Base-by-base conservation (phyloP, 1,140 invertebrate species). In the Eubasilissa regina region DNA sequence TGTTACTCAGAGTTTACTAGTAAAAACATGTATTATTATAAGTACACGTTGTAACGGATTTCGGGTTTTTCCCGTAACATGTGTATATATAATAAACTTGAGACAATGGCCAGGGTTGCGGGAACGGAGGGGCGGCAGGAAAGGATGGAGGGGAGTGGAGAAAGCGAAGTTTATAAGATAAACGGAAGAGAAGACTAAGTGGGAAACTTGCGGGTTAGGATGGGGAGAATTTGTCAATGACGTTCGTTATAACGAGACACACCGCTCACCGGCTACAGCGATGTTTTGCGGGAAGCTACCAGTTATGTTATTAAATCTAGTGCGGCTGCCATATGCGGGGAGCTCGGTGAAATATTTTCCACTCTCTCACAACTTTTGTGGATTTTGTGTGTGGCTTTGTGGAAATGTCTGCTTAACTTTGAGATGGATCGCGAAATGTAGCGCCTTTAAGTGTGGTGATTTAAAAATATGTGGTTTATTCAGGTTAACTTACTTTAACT, bases 101-200 rank as follows among this genome's bases (percentile, higher is more conserved):
- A 66, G 62, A 66, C 62, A 66, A 66, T 66, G 62, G 44, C 35
- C 62, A 13, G 4, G 12, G 21, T 21, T 11, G 19, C 13, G 25
- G 19, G 58, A 9, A 35, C 13, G 43, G 13, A n/a, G 17, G 10
- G 43, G 21, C 4, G 3, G 21, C 35, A n/a, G 21, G 53, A 44
- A 10, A 0, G 15, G 19, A 15, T n/a, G n/a, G 15, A 13, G 64
- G 8, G 43, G 9, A n/a, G 43, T n/a, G 70, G n/a, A 73, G 70
- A 73, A 73, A 73, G 70, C 70, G 47, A 58, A 75, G 72, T 75
- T 75, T 75, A 56, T 58, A 75, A 75, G 72, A 75, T 75, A 75
- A 75, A 75, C 72, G 72, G 72, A 58, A 75, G 72, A 43, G 51
- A 58, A 75, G 72, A 75, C 72, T 51, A 75, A 75, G 72, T 75